Conservation (phyloP, 2,888 invertebrate genomes). For the Thera obeliscata region DNA sequence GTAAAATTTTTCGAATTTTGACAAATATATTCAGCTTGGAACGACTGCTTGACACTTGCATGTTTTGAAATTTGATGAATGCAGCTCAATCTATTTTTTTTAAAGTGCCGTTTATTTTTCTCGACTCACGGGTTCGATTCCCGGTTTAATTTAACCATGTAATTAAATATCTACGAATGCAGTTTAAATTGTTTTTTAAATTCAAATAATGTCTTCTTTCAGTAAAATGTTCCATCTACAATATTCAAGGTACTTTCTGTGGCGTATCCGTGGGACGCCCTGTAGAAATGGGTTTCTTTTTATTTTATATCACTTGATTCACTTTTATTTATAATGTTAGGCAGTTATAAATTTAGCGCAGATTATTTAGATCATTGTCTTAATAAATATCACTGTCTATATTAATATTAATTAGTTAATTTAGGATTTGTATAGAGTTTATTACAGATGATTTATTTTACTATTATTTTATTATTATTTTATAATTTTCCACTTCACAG, state of each 20-base stretch:
- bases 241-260: too few species aligned
- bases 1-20: neutral
- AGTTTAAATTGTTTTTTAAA: too few species aligned
- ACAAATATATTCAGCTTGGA: neutral
- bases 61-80: neutral
- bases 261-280: too few species aligned
- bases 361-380: constrained; percentile 34
- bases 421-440: constrained; percentile 50
- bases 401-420: constrained; percentile 24
- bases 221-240: too few species aligned
- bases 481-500: constrained; percentile 62
- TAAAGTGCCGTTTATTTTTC: too few species aligned
- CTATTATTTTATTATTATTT: constrained; percentile 53
- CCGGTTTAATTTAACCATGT: too few species aligned
- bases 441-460: constrained; percentile 55
- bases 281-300: constrained; percentile 6
- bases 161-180: too few species aligned
- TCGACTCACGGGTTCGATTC: too few species aligned
- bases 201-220: too few species aligned
- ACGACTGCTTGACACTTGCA: too few species aligned
- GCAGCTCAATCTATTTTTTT: neutral
- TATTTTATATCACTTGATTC: constrained; percentile 26
- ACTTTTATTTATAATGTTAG: constrained; percentile 35
- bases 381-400: constrained; percentile 32
- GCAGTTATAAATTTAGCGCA: constrained; percentile 35